Evolutionary conservation across 2,888 invertebrate genomes (phyloP).

Genomic region (Tipula lateralis): DNA sequence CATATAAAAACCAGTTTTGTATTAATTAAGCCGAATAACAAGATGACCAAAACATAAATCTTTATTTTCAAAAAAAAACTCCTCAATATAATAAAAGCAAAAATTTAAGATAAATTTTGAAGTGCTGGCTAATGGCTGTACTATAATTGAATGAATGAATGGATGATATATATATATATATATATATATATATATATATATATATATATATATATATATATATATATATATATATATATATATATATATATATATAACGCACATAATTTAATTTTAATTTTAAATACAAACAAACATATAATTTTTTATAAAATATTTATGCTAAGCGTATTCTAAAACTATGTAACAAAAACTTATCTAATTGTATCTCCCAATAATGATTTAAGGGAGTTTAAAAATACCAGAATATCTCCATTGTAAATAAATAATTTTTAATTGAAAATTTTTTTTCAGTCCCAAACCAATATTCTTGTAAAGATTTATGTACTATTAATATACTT

Average conservation of each 20-base stretch:
- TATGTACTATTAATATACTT: background rate
- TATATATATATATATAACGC: background rate
- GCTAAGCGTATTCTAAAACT: conserved; percentile 5
- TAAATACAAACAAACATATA: conserved; percentile 12
- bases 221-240: background rate
- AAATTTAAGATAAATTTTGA: no score
- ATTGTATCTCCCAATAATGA: background rate
- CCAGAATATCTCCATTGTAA: background rate
- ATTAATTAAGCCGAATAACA: no score
- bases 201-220: no score
- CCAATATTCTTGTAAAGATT: background rate
- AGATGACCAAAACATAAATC: no score
- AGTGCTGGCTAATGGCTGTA: no score
- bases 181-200: no score
- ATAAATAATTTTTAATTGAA: background rate
- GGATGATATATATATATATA: no score
- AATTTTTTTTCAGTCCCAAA: background rate
- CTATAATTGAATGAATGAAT: no score
- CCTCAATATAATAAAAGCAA: no score
- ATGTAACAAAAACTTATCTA: background rate
- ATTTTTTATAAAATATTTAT: conserved; percentile 26
- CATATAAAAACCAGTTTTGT: no score
- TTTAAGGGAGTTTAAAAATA: background rate
- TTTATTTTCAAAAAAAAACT: no score
- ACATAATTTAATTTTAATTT: background rate